phyloP scores from a whole-genome alignment of 2,797 vertebrate genomes.

The Anguilla marmorata region DNA sequence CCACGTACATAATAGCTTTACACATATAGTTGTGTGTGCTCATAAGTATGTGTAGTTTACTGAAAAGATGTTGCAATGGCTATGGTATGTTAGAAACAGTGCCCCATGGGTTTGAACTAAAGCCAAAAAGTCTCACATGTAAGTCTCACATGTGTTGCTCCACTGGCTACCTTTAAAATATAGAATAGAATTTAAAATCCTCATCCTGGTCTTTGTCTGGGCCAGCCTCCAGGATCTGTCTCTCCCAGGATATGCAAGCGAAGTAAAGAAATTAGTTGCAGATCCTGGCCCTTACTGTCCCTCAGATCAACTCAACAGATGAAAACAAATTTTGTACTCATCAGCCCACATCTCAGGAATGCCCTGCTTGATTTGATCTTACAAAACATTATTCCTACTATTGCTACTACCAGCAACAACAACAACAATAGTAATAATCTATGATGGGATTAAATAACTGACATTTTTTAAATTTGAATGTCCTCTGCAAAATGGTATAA shows the following conservation, averaged over 20 bases:
- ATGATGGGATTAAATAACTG: too few species aligned
- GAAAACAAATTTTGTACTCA: background rate
- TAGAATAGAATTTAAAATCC: background rate
- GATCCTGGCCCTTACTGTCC: background rate
- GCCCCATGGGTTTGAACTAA: background rate
- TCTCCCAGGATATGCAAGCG: background rate
- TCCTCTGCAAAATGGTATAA: too few species aligned
- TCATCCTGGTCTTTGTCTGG: background rate
- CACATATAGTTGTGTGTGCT: background rate
- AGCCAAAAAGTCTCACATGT: background rate
- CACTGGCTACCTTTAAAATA: background rate
- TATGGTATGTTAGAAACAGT: background rate
- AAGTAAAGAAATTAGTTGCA: background rate
- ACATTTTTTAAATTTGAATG: too few species aligned
- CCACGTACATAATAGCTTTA: too few species aligned
- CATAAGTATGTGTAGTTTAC: background rate
- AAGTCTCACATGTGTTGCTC: background rate
- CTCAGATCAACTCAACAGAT: background rate
- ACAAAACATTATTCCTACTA: background rate
- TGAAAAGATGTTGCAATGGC: background rate
- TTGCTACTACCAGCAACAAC: background rate
- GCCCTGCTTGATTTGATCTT: background rate
- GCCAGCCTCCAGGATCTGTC: background rate
- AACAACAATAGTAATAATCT: too few species aligned
- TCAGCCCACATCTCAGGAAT: background rate